Evolutionary conservation across 2,113 vertebrate genomes (phyloP), one percentile per base, ranked within the genome.

Genomic region (Xyrauchen texanus): DNA sequence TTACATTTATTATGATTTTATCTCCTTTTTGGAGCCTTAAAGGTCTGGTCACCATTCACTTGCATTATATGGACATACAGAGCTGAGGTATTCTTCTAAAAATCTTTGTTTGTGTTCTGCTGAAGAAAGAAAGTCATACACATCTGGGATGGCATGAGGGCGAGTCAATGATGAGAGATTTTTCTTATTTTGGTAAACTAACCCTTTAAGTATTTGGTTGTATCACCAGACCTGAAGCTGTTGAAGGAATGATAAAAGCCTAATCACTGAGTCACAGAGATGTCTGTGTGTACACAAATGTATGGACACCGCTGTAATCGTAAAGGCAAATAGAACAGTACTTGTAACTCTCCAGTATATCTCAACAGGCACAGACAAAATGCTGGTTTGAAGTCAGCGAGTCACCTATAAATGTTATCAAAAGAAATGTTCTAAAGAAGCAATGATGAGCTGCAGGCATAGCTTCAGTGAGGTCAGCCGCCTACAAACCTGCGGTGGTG

Each of bases 371-470:
- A 58, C 10, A 61, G 57, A 47, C 6, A 45, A 34, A 34, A 34
- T 34, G 53, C 12, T 46, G 57, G 55, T 49, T 57, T 61, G n/a
- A n/a, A 73, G 71, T 74, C 71, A 74, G 58, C 45, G 49, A 62
- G 58, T 9, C 71, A 62, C 46, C 10, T 13, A 13, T 34, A 62
- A 15, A 74, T 8, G 34, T 74, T 62, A 47, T 74, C 71, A 49
- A 62, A 62, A 74, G 58, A 51, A 51, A 51, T 34, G 44, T 74
- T 62, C 15, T 9, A 34, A 62, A 62, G 71, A 74, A 74, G 21
- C 15, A 57, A 73, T 61, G 44, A 61, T 73, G 69, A 60, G 44
- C 69, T 72, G 55, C 11, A 72, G 69, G n/a, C 55, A 6, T 9
- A 62, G 71, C 45, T 62, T 74, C 51, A 62, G 46, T 74, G 11